Percentiles rank a stretch among this genome's conserved stretches.
phyloP scores from a whole-genome alignment of 2,888 invertebrate genomes.

The Chrysotoxum bicinctum region DNA sequence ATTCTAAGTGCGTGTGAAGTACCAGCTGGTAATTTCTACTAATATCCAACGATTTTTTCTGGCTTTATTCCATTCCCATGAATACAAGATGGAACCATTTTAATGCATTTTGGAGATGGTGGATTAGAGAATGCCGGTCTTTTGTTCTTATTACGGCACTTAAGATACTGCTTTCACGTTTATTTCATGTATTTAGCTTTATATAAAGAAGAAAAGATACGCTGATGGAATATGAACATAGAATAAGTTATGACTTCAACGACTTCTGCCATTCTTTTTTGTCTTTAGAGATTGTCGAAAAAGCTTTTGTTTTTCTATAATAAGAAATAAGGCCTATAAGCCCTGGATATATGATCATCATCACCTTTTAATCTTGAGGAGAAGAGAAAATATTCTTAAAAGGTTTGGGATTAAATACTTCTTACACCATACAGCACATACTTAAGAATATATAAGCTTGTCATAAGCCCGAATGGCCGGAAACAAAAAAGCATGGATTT shows the following conservation, averaged over 20 bases:
- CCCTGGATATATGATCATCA: not conserved
- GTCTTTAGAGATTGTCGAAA: not conserved
- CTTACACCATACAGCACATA: not conserved
- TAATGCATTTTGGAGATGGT: not conserved
- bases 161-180: conserved; percentile 33
- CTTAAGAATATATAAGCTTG: not conserved
- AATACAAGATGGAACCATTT: not conserved
- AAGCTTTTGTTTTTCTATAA: not conserved
- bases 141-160: conserved; percentile 1
- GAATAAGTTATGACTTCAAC: conserved; percentile 32
- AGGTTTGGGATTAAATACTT: not conserved
- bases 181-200: conserved; percentile 33
- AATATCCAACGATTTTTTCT: not conserved
- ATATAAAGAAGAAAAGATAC: conserved; percentile 2
- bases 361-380: not conserved
- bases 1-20: conserved; percentile 35
- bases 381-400: not conserved
- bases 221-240: conserved; percentile 45
- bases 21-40: conserved; percentile 18
- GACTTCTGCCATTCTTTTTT: not conserved
- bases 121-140: not conserved
- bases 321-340: not conserved
- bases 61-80: conserved; percentile 6
- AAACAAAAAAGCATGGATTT: not conserved
- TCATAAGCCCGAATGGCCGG: conserved; percentile 1